Percentiles rank a stretch among this genome's conserved stretches.
Conservation (phyloP, 2,113 vertebrate species). For the Psophia crepitans region DNA sequence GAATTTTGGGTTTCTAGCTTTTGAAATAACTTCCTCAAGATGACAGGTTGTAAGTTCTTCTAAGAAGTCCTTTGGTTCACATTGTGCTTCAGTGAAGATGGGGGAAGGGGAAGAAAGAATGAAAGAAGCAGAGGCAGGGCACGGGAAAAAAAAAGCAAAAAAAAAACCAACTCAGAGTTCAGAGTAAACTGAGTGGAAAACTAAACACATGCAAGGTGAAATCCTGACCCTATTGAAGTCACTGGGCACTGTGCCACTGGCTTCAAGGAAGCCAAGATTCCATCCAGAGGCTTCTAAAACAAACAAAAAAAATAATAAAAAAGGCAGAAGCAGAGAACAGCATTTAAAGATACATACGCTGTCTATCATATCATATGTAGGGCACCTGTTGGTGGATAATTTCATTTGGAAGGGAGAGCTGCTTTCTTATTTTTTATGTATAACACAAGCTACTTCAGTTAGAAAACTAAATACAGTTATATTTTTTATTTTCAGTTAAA, state of each 20-base stretch:
- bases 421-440: not conserved
- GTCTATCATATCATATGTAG: not conserved
- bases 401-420: not conserved
- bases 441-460: not conserved
- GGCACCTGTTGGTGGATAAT: not conserved
- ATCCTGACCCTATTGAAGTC: not conserved
- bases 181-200: not conserved
- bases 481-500: not conserved
- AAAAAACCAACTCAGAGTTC: not conserved
- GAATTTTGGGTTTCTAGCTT: not conserved
- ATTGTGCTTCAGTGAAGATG: not conserved
- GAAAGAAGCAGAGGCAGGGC: not conserved
- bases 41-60: not conserved
- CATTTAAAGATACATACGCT: not conserved
- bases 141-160: not conserved
- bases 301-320: not conserved
- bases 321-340: not conserved
- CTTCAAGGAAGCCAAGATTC: not conserved
- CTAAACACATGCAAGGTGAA: not conserved
- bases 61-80: not conserved
- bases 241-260: not conserved
- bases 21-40: not conserved
- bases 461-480: accelerated
- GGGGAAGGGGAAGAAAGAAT: not conserved
- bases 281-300: not conserved